A percentile compares a stretch with the other conserved stretches of the same genome.
Conservation (phyloP, 1,140 invertebrate species). For the Pseudachorutes palmiensis region DNA sequence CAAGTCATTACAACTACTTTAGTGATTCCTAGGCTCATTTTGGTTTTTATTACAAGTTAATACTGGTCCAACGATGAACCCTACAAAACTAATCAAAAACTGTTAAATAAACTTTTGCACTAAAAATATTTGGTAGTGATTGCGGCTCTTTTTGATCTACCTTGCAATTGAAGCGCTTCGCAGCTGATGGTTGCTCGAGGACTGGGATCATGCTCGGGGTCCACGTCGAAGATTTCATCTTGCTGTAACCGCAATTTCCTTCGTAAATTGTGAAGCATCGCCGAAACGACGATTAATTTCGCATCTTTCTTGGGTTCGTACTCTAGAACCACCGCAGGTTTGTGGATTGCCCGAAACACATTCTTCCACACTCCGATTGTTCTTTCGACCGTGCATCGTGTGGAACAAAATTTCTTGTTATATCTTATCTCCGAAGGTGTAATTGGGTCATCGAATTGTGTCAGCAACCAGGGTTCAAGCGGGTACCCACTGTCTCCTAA, state of each 20-base stretch:
- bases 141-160: not conserved
- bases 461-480: slow-evolving; percentile 15
- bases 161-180: not conserved
- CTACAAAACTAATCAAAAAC: too few relatives aligned
- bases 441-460: slow-evolving; percentile 29
- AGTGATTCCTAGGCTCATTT: too few relatives aligned
- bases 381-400: slow-evolving; percentile 17
- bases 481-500: slow-evolving; percentile 19
- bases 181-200: not conserved
- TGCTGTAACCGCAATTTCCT: slow-evolving; percentile 1
- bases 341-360: slow-evolving; percentile 11
- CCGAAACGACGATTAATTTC: slow-evolving; percentile 14
- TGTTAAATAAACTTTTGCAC: too few relatives aligned
- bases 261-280: slow-evolving; percentile 13
- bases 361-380: slow-evolving; percentile 20
- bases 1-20: not conserved
- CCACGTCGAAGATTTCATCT: not conserved
- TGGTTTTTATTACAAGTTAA: too few relatives aligned
- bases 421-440: slow-evolving; percentile 30
- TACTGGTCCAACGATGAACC: too few relatives aligned
- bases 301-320: slow-evolving; percentile 4
- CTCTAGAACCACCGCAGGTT: not conserved
- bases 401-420: not conserved
- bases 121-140: not conserved
- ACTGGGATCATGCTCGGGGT: not conserved